Evolutionary conservation across 2,797 vertebrate species (phyloP), one percentile per base, ranked within the genome.

Genomic region (Pantherophis vulpinus): DNA sequence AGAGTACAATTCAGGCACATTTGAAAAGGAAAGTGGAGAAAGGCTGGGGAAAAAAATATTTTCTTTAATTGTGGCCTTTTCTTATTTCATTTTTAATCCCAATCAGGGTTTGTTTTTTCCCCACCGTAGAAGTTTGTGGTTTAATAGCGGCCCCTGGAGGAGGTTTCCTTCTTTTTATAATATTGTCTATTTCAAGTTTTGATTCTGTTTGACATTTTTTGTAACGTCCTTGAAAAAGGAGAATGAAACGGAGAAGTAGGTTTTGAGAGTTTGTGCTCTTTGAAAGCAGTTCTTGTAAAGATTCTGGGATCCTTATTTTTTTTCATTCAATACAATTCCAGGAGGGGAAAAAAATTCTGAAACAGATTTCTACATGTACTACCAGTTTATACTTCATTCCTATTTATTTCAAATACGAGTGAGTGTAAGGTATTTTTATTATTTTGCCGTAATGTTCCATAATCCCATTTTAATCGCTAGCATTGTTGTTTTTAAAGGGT

Each of bases 61-160:
- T 18, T 60, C 2, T 37, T 79, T 79, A 42, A 20, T 42, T 42
- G 32, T 79, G 16, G 70, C 70, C 6, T 20, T 74, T 74, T 37
- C 70, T 79, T 37, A 37, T 20, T 74, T 74, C 70, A 27, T 74
- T 74, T 70, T 93, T 8, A 29, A n/a, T 59, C 83, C 32, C 32
- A 42, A 23, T 42, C 18, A 61, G 12, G 29, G 2, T 4, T 61
- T 27, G 11, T 27, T 61, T 61, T 37, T 51, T 1, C 37, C 2
- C 25, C 18, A 2, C n/a, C 5, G 0, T 1, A 20, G 12, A 74
- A 29, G 95, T 96, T 93, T 66, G 87, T 91, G 74, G 91, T 94
- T 94, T 70, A 95, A 96, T 94, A 97, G 96, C 92, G 94, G 96
- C 97, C 95, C 96, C 97, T 97, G 96, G 92, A 94, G 97, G 89